These are phyloP conservation scores for Lates japonicus DNA, from an alignment of 2,797 vertebrate genomes.

Conservation along the genomic window DNA sequence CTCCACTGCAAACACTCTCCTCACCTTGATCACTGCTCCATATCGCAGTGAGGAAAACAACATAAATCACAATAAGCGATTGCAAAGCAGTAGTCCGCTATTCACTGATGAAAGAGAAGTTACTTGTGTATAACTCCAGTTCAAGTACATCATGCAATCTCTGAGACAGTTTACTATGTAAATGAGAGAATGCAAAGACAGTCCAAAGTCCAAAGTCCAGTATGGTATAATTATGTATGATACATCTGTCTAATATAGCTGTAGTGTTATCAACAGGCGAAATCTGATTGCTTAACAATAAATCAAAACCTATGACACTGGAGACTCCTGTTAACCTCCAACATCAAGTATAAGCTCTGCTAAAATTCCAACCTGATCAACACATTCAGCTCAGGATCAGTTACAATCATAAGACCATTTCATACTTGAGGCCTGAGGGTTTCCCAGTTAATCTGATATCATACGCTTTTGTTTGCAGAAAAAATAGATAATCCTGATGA, in stretches of 20 bases:
- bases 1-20: neutral
- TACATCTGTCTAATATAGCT: neutral
- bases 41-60: neutral
- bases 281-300: neutral
- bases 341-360: neutral
- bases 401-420: neutral
- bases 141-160: neutral
- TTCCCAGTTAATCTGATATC: neutral
- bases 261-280: neutral
- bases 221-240: neutral
- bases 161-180: too few species aligned
- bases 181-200: neutral
- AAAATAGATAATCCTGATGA: neutral
- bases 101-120: neutral
- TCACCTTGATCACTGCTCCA: neutral
- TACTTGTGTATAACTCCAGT: neutral
- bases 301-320: neutral
- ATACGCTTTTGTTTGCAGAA: neutral
- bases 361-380: neutral
- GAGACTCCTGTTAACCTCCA: neutral
- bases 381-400: neutral
- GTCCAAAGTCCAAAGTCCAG: neutral
- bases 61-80: neutral
- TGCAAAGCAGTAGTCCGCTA: neutral
- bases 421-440: neutral